Conservation (phyloP, 2,113 vertebrate species). For the Riparia riparia region DNA sequence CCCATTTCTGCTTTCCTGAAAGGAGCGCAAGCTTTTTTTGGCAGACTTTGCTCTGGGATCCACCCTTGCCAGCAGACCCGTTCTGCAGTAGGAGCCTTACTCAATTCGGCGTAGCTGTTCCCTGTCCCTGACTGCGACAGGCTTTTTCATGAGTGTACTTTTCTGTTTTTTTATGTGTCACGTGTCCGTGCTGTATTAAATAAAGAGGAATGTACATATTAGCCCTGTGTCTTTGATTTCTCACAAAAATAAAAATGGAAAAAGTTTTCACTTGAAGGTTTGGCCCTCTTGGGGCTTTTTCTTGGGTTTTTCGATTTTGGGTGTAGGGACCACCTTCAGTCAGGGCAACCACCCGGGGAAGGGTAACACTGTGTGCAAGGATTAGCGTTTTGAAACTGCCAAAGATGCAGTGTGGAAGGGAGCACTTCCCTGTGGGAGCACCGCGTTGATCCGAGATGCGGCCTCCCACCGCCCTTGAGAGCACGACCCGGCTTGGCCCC, state of each 20-base stretch:
- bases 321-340: neutral
- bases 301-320: neutral
- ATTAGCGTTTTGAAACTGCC: fast-evolving
- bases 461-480: fast-evolving
- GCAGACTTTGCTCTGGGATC: constrained; percentile 72
- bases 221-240: neutral
- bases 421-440: fast-evolving
- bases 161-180: constrained; percentile 75
- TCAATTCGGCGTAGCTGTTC: constrained; percentile 63
- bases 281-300: neutral
- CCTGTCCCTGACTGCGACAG: constrained; percentile 73
- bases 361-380: fast-evolving
- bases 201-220: constrained; percentile 84
- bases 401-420: fast-evolving
- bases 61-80: constrained; percentile 59
- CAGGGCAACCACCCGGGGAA: neutral
- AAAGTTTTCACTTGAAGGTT: neutral
- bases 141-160: constrained; percentile 76
- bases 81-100: constrained; percentile 78
- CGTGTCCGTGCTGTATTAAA: constrained; percentile 82
- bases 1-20: neutral
- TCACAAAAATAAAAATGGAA: neutral
- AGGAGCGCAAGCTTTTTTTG: neutral
- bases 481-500: fast-evolving
- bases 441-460: fast-evolving